phyloP scores from a whole-genome alignment of 2,888 invertebrate genomes.

The Dione vanillae region DNA sequence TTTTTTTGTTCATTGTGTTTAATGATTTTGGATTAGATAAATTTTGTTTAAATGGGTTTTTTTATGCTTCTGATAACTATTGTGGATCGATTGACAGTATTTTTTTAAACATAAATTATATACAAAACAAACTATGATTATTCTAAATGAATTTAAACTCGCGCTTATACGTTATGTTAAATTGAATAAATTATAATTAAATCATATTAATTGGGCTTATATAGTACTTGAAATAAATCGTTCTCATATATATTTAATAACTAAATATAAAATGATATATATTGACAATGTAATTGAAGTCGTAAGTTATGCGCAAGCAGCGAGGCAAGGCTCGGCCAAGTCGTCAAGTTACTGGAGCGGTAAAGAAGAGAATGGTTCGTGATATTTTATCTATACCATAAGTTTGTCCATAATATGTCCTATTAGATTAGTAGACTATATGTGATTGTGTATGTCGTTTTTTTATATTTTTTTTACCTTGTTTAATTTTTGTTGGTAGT shows the following conservation, averaged over 20 bases:
- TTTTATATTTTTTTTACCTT: conserved; percentile 52
- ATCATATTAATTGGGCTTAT: too few species aligned
- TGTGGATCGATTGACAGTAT: too few species aligned
- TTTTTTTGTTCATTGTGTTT: not conserved
- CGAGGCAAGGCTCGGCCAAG: conserved; percentile 79
- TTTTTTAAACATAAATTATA: too few species aligned
- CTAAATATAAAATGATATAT: conserved; percentile 29
- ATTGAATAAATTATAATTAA: too few species aligned
- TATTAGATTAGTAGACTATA: conserved; percentile 58
- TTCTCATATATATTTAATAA: not conserved
- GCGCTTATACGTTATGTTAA: too few species aligned
- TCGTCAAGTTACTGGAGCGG: conserved; percentile 80
- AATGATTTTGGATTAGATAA: not conserved
- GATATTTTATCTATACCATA: conserved; percentile 47
- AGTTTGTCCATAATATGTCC: conserved; percentile 51
- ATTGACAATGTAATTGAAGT: conserved; percentile 58
- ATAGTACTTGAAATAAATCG: too few species aligned
- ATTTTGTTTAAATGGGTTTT: too few species aligned
- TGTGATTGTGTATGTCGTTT: conserved; percentile 73
- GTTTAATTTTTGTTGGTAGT: conserved; percentile 62
- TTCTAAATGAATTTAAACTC: too few species aligned
- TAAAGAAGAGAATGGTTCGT: conserved; percentile 82
- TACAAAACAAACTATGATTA: too few species aligned
- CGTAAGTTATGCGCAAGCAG: conserved; percentile 80
- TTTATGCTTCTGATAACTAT: too few species aligned